phyloP scores from a whole-genome alignment of 2,113 vertebrate species.

The Carassius auratus region DNA sequence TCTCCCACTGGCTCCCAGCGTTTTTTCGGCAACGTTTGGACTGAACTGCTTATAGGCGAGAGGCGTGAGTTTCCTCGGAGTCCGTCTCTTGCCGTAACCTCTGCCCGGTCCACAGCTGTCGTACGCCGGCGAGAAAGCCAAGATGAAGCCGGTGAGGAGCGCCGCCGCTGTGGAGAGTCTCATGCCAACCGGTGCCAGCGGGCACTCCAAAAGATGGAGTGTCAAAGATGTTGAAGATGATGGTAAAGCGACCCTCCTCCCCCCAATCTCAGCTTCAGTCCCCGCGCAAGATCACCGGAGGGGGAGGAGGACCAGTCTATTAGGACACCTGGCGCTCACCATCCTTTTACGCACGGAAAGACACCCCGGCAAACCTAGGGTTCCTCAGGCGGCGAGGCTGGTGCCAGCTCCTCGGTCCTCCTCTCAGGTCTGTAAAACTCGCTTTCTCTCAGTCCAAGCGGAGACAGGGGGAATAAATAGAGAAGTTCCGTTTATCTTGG shows the following conservation, averaged over 20 bases:
- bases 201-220: constrained; percentile 53
- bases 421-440: constrained; percentile 71
- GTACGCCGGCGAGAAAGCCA: constrained; percentile 79
- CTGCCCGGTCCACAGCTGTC: constrained; percentile 90
- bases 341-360: constrained; percentile 75
- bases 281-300: constrained; percentile 62
- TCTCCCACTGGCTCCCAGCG: constrained; percentile 90
- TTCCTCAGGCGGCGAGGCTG: constrained; percentile 41
- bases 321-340: constrained; percentile 67
- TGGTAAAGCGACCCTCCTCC: constrained; percentile 46
- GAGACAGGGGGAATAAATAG: constrained; percentile 85
- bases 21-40: constrained; percentile 95
- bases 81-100: constrained; percentile 89
- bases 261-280: constrained; percentile 56
- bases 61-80: constrained; percentile 86
- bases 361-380: not conserved
- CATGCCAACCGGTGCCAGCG: constrained; percentile 73
- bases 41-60: constrained; percentile 91
- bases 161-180: constrained; percentile 78
- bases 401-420: constrained; percentile 65
- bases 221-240: constrained; percentile 30
- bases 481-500: constrained; percentile 87
- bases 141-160: constrained; percentile 79
- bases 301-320: constrained; percentile 62
- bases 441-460: constrained; percentile 65